Conservation (phyloP, 2,888 invertebrate species). For the Heteromurus nitidus region DNA sequence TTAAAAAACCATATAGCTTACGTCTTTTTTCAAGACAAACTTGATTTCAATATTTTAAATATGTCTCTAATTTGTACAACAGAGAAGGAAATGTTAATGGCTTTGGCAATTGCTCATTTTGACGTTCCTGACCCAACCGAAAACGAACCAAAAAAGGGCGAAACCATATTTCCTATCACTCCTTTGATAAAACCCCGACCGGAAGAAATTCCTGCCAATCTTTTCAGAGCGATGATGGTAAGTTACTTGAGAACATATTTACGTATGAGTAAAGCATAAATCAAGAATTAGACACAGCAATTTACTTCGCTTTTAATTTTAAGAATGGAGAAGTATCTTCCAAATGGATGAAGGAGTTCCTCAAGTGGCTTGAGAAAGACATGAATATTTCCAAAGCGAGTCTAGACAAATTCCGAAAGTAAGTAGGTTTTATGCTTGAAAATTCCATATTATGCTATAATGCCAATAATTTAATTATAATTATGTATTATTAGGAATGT, state of each 20-base stretch:
- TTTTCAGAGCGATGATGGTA: constrained; percentile 47
- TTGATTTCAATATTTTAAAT: neutral
- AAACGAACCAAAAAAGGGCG: too few relatives aligned
- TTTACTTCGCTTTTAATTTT: neutral
- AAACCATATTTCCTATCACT: constrained; percentile 33
- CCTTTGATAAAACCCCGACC: constrained; percentile 23
- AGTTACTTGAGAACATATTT: neutral
- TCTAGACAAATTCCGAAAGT: constrained; percentile 43
- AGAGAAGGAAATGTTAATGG: constrained; percentile 36
- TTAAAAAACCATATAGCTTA: neutral
- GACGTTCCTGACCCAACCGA: constrained; percentile 5
- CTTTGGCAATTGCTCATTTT: constrained; percentile 39
- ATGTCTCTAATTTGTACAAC: neutral
- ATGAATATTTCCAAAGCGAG: constrained; percentile 23
- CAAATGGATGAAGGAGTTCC: constrained; percentile 54
- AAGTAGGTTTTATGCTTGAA: neutral
- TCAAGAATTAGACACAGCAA: neutral
- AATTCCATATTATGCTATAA: too few relatives aligned
- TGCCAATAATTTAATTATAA: too few relatives aligned
- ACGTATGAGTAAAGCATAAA: too few relatives aligned
- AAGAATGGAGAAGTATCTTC: constrained; percentile 64
- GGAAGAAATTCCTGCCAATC: constrained; percentile 35
- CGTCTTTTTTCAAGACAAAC: too few relatives aligned
- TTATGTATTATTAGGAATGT: neutral
- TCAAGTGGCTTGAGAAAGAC: constrained; percentile 40